Conservation (phyloP, 2,113 vertebrate genomes). For the Cottus gobio region DNA sequence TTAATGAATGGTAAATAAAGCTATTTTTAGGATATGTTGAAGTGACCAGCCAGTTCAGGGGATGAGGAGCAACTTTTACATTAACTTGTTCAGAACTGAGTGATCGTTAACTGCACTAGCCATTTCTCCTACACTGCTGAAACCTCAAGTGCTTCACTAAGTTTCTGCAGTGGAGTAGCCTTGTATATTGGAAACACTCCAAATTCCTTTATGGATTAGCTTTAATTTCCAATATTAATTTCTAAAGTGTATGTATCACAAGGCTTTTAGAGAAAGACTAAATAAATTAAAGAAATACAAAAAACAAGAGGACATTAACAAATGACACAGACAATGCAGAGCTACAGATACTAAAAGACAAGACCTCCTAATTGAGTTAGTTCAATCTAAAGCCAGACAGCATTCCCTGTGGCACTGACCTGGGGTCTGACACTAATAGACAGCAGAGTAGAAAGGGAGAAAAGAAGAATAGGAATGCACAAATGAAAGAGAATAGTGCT, state of each 20-base stretch:
- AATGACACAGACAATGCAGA: conserved; percentile 19
- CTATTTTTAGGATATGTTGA: conserved; percentile 27
- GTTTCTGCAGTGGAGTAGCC: background rate
- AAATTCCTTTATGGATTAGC: conserved; percentile 12
- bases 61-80: conserved; percentile 12
- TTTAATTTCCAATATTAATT: conserved; percentile 35
- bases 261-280: background rate
- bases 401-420: conserved; percentile 55
- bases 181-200: conserved; percentile 32
- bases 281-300: conserved; percentile 10
- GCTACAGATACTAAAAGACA: conserved; percentile 14
- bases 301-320: conserved; percentile 22
- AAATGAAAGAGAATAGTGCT: conserved; percentile 47
- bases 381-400: conserved; percentile 34
- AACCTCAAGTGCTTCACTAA: background rate
- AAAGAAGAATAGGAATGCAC: conserved; percentile 53
- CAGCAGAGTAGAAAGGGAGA: conserved; percentile 21
- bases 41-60: background rate
- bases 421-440: conserved; percentile 39
- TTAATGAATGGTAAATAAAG: conserved; percentile 13
- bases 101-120: background rate
- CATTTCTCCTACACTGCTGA: background rate
- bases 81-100: background rate
- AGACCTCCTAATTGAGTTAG: conserved; percentile 46
- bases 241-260: background rate